Base-by-base conservation (phyloP, 2,888 invertebrate species). In the Melanotus villosus region DNA sequence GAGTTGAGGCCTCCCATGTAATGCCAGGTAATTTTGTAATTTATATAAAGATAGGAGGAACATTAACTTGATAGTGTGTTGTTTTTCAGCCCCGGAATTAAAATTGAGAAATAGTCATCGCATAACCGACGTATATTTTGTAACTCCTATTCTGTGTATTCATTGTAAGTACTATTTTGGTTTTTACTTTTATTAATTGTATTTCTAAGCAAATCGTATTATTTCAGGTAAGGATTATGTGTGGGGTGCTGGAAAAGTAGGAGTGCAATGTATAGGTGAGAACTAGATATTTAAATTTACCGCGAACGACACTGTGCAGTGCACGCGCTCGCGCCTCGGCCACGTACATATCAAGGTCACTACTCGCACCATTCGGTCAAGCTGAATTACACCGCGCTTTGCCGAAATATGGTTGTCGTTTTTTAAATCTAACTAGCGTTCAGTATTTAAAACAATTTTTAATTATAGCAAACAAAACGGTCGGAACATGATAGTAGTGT, bases 201-300 rank as follows among this genome's bases (percentile, higher is more conserved):
- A 26, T 26, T 26, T 26, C 6, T 4, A n/a, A n/a, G n/a, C n/a
- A 23, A 30, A 12, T 14, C 38, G 21, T 23, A 34, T 14, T 30
- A 16, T 72, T 75, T 65, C 82, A 89, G 90, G 90, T 83, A 86
- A 87, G 81, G 90, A 90, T 82, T 90, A 89, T 79, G 89, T 90
- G 75, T 90, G 89, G 89, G 90, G 90, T 56, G 85, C 86, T 66
- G 89, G 89, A 65, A 86, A 84, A 80, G 85, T 88, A 70, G 90
- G 89, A 58, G 84, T 87, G 69, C 86, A 87, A 82, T 90, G 90
- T 81, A 87, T 87, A 86, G 89, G 90, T 90, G 84, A 86, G 86
- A 14, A 41, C 18, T 16, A 41, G 41, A n/a, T 38, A 41, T 70
- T 73, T 67, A 56, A 66, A 72, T 75, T 73, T 66, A 52, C 67